These are phyloP conservation scores for Alligator sinensis DNA, from an alignment of 2,113 vertebrate genomes.

Conservation along the genomic window DNA sequence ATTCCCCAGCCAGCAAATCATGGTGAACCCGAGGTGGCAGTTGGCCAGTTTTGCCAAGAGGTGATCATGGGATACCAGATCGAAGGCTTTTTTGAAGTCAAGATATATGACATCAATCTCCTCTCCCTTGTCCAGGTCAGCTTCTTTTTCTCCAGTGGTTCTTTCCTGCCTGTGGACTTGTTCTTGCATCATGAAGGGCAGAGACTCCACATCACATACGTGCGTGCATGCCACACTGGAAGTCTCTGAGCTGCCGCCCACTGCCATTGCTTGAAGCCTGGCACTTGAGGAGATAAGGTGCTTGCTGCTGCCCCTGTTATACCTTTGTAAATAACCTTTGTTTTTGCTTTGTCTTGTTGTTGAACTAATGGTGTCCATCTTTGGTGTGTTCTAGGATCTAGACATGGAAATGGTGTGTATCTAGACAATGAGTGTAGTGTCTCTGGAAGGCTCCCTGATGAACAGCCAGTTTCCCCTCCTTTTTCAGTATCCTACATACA, in stretches of 20 bases:
- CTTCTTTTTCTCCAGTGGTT: background rate
- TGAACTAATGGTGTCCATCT: fast-evolving
- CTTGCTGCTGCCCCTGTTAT: background rate
- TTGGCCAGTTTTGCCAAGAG: no score
- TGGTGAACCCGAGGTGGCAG: no score
- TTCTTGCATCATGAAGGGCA: background rate
- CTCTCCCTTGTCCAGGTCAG: background rate
- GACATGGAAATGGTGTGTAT: background rate
- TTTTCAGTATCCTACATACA: background rate
- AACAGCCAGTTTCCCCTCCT: background rate
- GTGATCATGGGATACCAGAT: no score
- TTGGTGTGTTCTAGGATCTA: background rate
- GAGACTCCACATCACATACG: background rate
- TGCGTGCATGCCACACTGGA: background rate
- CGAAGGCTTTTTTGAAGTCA: no score
- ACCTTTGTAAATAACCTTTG: background rate
- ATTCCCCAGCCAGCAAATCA: no score
- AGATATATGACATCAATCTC: no score
- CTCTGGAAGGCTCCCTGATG: background rate
- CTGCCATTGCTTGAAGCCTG: background rate
- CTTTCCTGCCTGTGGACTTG: background rate
- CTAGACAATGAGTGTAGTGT: background rate
- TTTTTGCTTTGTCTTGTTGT: background rate
- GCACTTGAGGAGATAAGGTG: background rate
- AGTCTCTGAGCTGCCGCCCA: background rate